A percentile compares a stretch with the other conserved stretches of the same genome.
phyloP scores from a whole-genome alignment of 2,888 invertebrate species.

The Athalia circularis region DNA sequence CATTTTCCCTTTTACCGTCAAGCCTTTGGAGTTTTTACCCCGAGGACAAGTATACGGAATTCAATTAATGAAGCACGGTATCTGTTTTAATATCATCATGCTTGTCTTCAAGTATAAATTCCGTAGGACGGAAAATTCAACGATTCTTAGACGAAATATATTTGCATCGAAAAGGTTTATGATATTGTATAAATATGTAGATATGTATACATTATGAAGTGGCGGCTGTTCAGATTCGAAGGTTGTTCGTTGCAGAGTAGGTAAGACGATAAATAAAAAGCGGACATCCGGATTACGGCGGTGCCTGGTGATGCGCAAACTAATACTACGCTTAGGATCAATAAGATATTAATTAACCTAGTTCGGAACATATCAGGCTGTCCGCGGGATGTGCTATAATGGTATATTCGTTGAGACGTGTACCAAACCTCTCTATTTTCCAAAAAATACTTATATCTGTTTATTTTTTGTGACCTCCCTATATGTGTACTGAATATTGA shows the following conservation, averaged over 20 bases:
- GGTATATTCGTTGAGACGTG: background rate
- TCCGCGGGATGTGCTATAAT: no score
- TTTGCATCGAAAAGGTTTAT: no score
- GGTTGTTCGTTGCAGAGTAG: no score
- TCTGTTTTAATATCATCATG: no score
- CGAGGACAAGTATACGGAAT: background rate
- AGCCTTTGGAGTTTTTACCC: background rate
- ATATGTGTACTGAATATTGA: conserved; percentile 24
- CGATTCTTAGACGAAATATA: no score
- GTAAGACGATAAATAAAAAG: conserved; percentile 41
- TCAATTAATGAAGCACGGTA: background rate
- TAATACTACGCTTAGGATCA: conserved; percentile 37
- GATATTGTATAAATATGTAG: no score
- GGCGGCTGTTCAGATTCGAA: no score
- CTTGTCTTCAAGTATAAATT: no score
- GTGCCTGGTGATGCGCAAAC: conserved; percentile 15
- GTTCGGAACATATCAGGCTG: conserved; percentile 38
- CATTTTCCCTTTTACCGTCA: no score
- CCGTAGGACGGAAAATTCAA: no score
- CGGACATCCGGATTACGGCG: conserved; percentile 27
- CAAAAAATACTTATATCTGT: conserved; percentile 11
- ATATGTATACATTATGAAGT: no score
- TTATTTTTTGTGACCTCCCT: background rate
- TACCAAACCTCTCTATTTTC: conserved; percentile 14
- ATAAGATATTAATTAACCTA: conserved; percentile 42